These are phyloP conservation scores for Spongia lamella DNA, from an alignment of 37 sponge, comb jelly and placozoan species.

Conservation along the genomic window DNA sequence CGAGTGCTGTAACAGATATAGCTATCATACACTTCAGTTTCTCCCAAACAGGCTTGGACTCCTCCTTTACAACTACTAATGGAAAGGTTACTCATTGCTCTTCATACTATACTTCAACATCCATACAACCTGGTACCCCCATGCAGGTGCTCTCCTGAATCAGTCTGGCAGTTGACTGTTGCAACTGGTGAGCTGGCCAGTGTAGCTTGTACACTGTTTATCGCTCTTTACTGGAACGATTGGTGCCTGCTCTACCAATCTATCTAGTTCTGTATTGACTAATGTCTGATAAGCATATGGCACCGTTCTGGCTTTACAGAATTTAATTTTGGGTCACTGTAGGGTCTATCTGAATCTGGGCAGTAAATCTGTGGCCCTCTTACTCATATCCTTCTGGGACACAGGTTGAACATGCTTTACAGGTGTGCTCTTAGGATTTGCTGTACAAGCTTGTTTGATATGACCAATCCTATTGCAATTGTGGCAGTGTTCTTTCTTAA, in stretches of 20 bases:
- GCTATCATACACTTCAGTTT: too few species aligned
- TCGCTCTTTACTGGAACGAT: not conserved
- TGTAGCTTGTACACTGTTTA: not conserved
- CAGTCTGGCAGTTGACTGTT: not conserved
- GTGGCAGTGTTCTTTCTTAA: not conserved
- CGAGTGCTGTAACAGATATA: too few species aligned
- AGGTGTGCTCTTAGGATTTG: not conserved
- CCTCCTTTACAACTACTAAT: slow-evolving; percentile 3
- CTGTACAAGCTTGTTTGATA: not conserved
- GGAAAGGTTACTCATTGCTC: slow-evolving; percentile 5
- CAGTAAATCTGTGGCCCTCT: too few species aligned
- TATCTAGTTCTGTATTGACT: not conserved
- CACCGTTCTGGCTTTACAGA: too few species aligned
- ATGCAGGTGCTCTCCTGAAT: not conserved
- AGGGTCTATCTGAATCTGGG: not conserved
- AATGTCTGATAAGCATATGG: too few species aligned
- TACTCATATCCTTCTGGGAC: too few species aligned
- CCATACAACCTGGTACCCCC: not conserved
- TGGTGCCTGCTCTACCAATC: not conserved
- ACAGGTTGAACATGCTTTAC: too few species aligned
- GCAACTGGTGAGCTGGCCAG: not conserved
- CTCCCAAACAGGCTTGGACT: slow-evolving; percentile 10
- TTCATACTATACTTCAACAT: slow-evolving; percentile 13
- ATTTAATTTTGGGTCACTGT: not conserved
- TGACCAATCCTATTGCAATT: slow-evolving; percentile 3